These are phyloP conservation scores for Metopolophium dirhodum DNA, from an alignment of 1,140 invertebrate species.

Conservation along the genomic window DNA sequence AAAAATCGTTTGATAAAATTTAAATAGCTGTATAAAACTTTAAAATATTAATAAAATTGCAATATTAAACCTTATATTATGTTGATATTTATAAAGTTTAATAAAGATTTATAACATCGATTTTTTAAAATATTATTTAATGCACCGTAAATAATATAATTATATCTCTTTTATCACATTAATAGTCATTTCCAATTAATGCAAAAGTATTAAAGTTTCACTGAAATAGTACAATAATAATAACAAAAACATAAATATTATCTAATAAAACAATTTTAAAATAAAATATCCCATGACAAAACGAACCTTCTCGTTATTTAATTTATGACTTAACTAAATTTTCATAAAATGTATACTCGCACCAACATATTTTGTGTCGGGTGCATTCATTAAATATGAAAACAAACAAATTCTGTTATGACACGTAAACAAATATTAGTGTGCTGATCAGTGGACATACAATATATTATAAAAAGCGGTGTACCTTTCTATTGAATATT, in stretches of 20 bases:
- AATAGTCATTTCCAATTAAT: neutral
- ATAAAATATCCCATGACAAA: neutral
- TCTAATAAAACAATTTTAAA: neutral
- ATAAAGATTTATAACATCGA: neutral
- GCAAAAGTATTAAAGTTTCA: neutral
- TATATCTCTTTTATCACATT: neutral
- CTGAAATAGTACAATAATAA: neutral
- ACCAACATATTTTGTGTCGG: neutral
- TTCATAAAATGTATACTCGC: neutral
- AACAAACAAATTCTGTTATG: neutral
- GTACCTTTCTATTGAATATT: neutral
- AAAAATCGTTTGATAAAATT: too few species aligned
- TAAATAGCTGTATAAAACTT: too few species aligned
- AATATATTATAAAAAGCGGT: neutral
- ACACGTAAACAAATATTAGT: neutral
- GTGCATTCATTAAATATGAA: neutral
- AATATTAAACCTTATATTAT: too few species aligned
- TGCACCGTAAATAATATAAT: neutral
- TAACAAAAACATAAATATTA: neutral
- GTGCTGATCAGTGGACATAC: neutral
- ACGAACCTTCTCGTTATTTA: neutral
- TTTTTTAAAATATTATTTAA: neutral
- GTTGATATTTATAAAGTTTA: neutral
- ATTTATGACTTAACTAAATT: neutral
- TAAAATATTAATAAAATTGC: too few species aligned